A percentile compares a stretch with the other conserved stretches of the same genome.
Evolutionary conservation across 2,113 vertebrate genomes (phyloP).

Genomic region (Paramormyrops kingsleyae): DNA sequence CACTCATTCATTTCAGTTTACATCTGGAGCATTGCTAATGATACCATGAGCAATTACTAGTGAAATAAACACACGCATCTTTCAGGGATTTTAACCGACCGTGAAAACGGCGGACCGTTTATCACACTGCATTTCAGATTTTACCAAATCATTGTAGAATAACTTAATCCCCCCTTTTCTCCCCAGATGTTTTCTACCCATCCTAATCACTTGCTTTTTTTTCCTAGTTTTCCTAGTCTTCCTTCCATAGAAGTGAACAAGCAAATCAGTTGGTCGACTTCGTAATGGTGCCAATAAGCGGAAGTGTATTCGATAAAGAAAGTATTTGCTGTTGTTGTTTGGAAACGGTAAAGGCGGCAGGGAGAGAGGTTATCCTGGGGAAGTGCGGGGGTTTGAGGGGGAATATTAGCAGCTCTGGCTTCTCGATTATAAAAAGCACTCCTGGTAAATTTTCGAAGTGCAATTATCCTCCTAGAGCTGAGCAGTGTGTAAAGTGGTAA

Average conservation of each 20-base stretch:
- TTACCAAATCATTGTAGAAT: not conserved
- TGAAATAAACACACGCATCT: not conserved
- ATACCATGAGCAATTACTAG: not conserved
- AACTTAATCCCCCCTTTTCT: not conserved
- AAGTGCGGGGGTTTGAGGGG: not conserved
- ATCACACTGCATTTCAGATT: not conserved
- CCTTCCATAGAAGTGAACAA: not conserved
- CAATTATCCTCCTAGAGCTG: not conserved
- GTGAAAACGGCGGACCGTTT: not conserved
- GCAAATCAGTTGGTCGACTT: not conserved
- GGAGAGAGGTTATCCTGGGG: not conserved
- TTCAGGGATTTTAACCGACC: not conserved
- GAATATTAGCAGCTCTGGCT: not conserved
- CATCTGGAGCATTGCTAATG: not conserved
- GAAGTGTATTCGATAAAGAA: not conserved
- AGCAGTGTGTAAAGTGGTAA: not conserved
- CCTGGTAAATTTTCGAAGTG: not conserved
- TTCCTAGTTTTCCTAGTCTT: not conserved
- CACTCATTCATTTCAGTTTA: slow-evolving; percentile 6
- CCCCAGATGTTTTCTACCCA: not conserved
- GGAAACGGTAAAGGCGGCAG: not conserved
- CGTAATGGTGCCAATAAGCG: not conserved
- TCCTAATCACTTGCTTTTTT: not conserved
- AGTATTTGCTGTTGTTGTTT: not conserved
- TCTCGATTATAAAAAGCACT: not conserved